These are phyloP conservation scores for Pteromalus puparum DNA, from an alignment of 1,140 invertebrate species.

Conservation along the genomic window DNA sequence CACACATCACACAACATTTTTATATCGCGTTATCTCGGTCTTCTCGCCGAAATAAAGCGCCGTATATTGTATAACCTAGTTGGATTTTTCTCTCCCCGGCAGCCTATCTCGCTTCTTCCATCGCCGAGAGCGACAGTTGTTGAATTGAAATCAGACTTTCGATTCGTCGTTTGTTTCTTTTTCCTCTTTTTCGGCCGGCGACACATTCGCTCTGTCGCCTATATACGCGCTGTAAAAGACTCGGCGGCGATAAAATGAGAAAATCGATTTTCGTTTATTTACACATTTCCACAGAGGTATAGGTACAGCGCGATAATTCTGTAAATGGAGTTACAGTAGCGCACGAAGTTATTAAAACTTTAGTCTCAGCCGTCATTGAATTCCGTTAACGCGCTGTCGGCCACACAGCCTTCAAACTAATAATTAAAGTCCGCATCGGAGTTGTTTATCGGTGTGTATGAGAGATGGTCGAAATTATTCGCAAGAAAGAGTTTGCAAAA, in stretches of 20 bases:
- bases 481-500: constrained; percentile 23
- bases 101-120: constrained; percentile 8
- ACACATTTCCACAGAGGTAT: background rate
- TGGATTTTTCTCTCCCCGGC: background rate
- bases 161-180: constrained; percentile 37
- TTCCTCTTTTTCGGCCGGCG: constrained; percentile 32
- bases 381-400: background rate
- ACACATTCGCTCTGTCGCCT: constrained; percentile 51
- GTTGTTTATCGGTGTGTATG: background rate
- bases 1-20: too few relatives aligned
- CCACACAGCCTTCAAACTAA: constrained; percentile 10
- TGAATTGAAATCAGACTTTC: constrained; percentile 55
- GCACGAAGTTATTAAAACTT: constrained; percentile 8
- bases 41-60: too few relatives aligned
- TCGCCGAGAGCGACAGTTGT: constrained; percentile 53
- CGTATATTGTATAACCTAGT: constrained; percentile 11
- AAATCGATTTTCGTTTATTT: background rate
- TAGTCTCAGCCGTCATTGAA: background rate
- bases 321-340: background rate
- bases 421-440: constrained; percentile 7
- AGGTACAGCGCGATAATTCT: background rate
- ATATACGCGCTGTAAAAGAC: too few relatives aligned
- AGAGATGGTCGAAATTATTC: constrained; percentile 14
- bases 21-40: background rate
- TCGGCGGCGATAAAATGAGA: background rate